Evolutionary conservation across 2,888 invertebrate genomes (phyloP), one percentile per base, ranked within the genome.

Genomic region (Amaurobius ferox): DNA sequence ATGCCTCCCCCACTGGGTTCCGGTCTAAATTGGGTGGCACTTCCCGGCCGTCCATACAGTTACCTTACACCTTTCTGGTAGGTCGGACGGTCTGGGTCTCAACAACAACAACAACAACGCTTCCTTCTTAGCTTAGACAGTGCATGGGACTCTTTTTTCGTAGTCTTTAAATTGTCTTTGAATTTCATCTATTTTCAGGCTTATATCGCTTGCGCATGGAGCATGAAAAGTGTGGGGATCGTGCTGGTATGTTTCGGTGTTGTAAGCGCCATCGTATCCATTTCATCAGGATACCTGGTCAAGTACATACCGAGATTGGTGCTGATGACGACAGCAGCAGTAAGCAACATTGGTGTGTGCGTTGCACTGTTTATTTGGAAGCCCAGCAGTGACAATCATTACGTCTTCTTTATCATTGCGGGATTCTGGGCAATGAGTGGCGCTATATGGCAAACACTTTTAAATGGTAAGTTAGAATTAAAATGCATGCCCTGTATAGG

Each of bases 191-290:
- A 90, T 81, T 92, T 92, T 3, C 92, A 96, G 95, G 96, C 95
- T 0, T 96, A 95, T 92, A 95, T 96, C n/a, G 95, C 95, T 0
- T 97, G 97, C 91, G 96, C 96, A 0, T 92, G 96, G 90, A 97
- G 87, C 16, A 96, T 98, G 72, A 95, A 96, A 89, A 95, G 95
- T 90, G 97, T 99, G 72, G 98, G 99, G 73, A 98, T 97, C 92
- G 97, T 98, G 68, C 97, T 98, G 97, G 97, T 98, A 90, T 97
- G 97, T 91, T 98, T 98, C 92, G 98, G 98, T 0, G 95, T 98
- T 0, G 96, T 96, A 44, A 97, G 98, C 91, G 97, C 98, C 0
- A 92, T 96, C 76, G 97, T 97, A 91, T 97, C 98, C 32, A 93
- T 97, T 86, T 93, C 97, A 26, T 98, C 97, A 91, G 70, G 70